Base-by-base conservation (phyloP, 2,113 vertebrate genomes). In the Excalfactoria chinensis region DNA sequence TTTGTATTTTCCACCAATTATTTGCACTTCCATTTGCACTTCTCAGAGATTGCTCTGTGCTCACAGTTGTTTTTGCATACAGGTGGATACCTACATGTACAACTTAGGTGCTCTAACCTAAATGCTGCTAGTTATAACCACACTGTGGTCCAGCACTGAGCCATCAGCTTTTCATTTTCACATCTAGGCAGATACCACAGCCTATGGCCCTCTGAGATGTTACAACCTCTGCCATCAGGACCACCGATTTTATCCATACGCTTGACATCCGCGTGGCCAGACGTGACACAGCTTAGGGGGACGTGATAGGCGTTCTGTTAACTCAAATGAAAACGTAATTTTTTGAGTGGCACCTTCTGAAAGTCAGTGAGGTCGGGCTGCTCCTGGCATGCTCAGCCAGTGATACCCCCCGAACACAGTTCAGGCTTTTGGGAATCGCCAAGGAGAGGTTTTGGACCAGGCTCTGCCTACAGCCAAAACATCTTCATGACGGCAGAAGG, bases 21-120 rank as follows among this genome's bases (percentile, higher is more conserved):
- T 15, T 12, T 51, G 28, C 2, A 2, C 28, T 93, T 86, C 69
- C 28, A 69, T 32, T 70, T 66, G 4, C 62, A 48, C 48, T 48
- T 78, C 67, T 43, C 9, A 1, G 44, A n/a, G 34, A 75, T 34
- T 84, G 53, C 58, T 75, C 37, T 7, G 49, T 32, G 63, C 19
- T 90, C 0, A 0, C 14, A 62, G 68, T n/a, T 34, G 70, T 0
- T 0, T 55, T 8, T 49, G n/a, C 93, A 30, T 26, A 46, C 34
- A 20, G 37, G 22, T 18, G 16, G 40, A 60, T 5, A 28, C 12
- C 58, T 69, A 25, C 4, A 28, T 6, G 2, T 10, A 60, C 55
- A 55, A 60, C 80, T 51, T 51, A 78, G 41, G 8, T 49, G 34
- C 49, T 49, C 32, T 17, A 26, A 62, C 43, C 46, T 80, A 53